Percentiles rank a stretch among this genome's conserved stretches.
Evolutionary conservation across 2,113 vertebrate species (phyloP).

Genomic region (Platichthys stellatus): DNA sequence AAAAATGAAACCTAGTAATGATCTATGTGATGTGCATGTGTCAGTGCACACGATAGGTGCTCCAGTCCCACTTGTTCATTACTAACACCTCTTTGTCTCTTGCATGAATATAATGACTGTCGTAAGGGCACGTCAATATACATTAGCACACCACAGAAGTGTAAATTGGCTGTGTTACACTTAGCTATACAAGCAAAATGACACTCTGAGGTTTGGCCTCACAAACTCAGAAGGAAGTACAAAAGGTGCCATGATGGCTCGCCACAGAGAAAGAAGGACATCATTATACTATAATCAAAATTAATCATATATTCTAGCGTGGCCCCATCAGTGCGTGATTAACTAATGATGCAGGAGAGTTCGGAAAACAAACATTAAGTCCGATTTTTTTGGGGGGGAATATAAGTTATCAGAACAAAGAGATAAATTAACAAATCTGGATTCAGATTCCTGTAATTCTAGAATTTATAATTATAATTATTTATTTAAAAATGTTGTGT

Average conservation of each 20-base stretch:
- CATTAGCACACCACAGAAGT: slow-evolving; percentile 52
- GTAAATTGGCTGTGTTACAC: slow-evolving; percentile 42
- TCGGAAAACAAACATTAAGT: slow-evolving; percentile 18
- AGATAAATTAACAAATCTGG: slow-evolving; percentile 16
- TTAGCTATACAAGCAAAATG: slow-evolving; percentile 13
- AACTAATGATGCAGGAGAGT: slow-evolving; percentile 34
- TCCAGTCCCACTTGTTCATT: slow-evolving; percentile 44
- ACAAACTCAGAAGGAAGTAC: slow-evolving; percentile 25
- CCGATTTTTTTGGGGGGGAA: no score
- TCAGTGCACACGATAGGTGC: background rate
- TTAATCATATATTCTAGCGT: slow-evolving; percentile 38
- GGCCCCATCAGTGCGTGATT: slow-evolving; percentile 35
- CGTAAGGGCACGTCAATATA: slow-evolving; percentile 53
- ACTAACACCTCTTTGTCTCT: slow-evolving; percentile 44
- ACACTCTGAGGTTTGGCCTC: slow-evolving; percentile 49
- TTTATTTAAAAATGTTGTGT: no score
- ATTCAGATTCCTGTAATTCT: background rate
- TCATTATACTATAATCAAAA: slow-evolving; percentile 60
- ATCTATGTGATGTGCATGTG: background rate
- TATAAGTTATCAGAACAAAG: no score
- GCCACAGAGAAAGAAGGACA: slow-evolving; percentile 35
- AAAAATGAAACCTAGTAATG: background rate
- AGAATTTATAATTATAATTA: background rate
- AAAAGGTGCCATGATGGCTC: slow-evolving; percentile 6
- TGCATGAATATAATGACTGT: slow-evolving; percentile 52